Evolutionary conservation across 2,113 vertebrate genomes (phyloP), one percentile per base, ranked within the genome.

Genomic region (Opisthocomus hoazin): DNA sequence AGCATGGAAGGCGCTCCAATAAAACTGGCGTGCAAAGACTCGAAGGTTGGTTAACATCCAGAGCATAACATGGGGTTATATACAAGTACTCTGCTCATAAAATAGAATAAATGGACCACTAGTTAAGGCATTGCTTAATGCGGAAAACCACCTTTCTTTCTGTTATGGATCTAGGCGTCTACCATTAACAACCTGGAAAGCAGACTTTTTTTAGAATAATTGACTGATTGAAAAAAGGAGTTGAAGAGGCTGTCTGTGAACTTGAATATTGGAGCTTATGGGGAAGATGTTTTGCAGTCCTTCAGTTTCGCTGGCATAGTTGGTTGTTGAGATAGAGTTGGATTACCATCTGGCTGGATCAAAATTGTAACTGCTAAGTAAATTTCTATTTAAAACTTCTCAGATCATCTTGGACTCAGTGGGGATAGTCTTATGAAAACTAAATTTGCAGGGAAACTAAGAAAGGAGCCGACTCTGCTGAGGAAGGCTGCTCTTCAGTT

Each of bases 41-140:
- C 79, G 80, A 53, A 78, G 56, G 73, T 68, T 81, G 73, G 71
- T 95, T 94, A 89, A 77, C 77, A 92, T 82, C 91, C 73, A 68
- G 50, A 84, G 41, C 64, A 34, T 66, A 92, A 80, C 60, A 84
- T 22, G 43, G 51, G 19, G 10, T 81, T 89, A n/a, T 51, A 74
- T 74, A 86, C 46, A 78, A 82, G 57, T 71, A 34, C 64, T 68
- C 43, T 84, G 51, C 73, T 96, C 43, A 66, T 94, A 81, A 96
- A 94, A 26, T 45, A 56, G 77, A 78, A 75, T 87, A 91, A 95
- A 81, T 36, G 23, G 19, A 15, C 64, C 2, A 0, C 77, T 89
- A 57, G 48, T 74, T 74, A 91, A 84, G 46, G 46, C 60, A 58
- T 37, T 86, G 37, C 75, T 80, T 88, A 73, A 45, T 1, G 4